Evolutionary conservation across 35 echinoderm and acorn worm genomes (phyloP).

Genomic region (Lytechinus variegatus): DNA sequence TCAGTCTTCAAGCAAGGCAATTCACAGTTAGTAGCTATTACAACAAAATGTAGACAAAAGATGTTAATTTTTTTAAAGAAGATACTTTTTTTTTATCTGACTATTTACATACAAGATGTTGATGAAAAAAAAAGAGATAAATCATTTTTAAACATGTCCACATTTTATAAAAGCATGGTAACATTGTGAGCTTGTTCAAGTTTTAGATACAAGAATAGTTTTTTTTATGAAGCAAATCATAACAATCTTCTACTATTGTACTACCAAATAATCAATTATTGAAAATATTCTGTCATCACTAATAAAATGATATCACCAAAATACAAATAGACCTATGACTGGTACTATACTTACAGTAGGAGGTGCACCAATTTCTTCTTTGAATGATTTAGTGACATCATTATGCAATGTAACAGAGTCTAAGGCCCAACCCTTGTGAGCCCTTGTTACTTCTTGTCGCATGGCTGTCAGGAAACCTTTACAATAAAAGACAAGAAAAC

Average conservation of each 20-base stretch:
- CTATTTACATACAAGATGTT: not conserved
- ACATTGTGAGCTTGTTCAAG: not conserved
- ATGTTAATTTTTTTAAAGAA: not conserved
- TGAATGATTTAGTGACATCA: conserved; percentile 84
- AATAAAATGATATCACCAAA: not conserved
- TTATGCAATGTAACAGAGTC: conserved; percentile 98
- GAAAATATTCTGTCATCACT: not conserved
- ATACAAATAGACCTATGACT: not conserved
- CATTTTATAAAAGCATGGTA: not conserved
- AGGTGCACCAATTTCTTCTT: conserved; percentile 85
- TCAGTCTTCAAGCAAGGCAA: not conserved
- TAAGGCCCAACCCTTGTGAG: conserved; percentile 98
- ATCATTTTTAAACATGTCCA: not conserved
- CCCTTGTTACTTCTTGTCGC: conserved; percentile 96
- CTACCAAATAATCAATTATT: not conserved
- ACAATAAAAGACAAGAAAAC: not conserved
- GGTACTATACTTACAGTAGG: conserved; percentile 69
- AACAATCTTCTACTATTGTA: not conserved
- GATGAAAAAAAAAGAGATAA: not conserved
- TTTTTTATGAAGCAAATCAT: not conserved
- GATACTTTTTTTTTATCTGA: too few relatives aligned
- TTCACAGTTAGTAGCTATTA: not conserved
- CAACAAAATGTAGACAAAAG: not conserved
- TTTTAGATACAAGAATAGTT: not conserved
- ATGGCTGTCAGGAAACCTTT: conserved; percentile 95